These are phyloP conservation scores for Tuberolachnus salignus DNA, from an alignment of 2,888 invertebrate species.

Conservation along the genomic window DNA sequence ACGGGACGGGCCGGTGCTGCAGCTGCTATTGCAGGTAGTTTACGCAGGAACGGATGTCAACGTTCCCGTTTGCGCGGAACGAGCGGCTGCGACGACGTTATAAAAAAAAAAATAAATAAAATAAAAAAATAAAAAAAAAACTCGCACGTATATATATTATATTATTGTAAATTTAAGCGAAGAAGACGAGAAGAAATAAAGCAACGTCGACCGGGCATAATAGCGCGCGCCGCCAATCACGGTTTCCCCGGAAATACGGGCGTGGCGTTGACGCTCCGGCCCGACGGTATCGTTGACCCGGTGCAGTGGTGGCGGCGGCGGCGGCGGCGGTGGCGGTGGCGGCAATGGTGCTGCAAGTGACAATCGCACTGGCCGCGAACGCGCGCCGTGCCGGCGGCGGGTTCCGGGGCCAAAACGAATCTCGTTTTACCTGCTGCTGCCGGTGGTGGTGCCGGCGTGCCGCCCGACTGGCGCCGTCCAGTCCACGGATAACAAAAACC, in stretches of 20 bases:
- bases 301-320: background rate
- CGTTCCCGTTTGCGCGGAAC: no score
- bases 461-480: conserved; percentile 54
- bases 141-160: no score
- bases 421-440: conserved; percentile 47
- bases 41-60: background rate
- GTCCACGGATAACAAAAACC: conserved; percentile 56
- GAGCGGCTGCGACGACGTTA: background rate
- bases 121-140: no score
- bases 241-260: conserved; percentile 10
- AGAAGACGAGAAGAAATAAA: background rate
- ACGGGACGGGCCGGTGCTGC: no score
- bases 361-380: conserved; percentile 12
- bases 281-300: conserved; percentile 38
- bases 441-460: conserved; percentile 22
- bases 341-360: conserved; percentile 3
- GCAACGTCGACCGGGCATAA: no score
- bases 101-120: no score
- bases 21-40: background rate
- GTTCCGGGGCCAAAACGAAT: conserved; percentile 22
- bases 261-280: background rate
- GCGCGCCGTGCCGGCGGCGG: conserved; percentile 13
- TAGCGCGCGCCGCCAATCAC: background rate
- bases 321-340: background rate
- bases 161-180: background rate